Evolutionary conservation across 1,140 invertebrate genomes (phyloP), one percentile per base, ranked within the genome.

Genomic region (Caenorhabditis briggsae): DNA sequence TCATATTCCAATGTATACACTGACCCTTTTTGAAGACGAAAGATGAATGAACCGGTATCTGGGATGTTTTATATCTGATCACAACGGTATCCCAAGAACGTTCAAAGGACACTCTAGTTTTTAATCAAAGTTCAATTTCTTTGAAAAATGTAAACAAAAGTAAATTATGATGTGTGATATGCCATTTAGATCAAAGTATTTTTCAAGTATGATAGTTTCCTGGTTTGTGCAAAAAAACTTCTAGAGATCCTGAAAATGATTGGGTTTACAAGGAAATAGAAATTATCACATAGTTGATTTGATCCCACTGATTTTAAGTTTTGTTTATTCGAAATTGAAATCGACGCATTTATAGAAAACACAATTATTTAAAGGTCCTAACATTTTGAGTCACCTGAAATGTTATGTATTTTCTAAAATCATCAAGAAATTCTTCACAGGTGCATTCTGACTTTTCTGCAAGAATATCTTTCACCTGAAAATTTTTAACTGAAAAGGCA

Each of bases 41-140:
- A 70, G 41, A 48, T 78, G 59, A 78, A 41, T 50, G 43, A 78
- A 78, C 43, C 46, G 33, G 46, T 78, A 78, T 78, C 25, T 23
- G 18, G 14, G 20, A 46, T 53, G 23, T 20, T 7, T 61, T 20
- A 23, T 61, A 61, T 61, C 23, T 61, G 20, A 25, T 61, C 59
- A 12, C 23, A 33, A 61, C 11, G 25, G 23, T 61, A 12, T 11
- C 9, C 46, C 9, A 53, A 78, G 70, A 78, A 78, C 70, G n/a
- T 78, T 23, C 70, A 78, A 78, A 78, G 70, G 46, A 41, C 70
- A 48, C 43, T 78, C 7, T 50, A 20, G 25, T 50, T 14, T 78
- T 78, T n/a, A 78, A 78, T 11, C 70, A 78, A 78, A 78, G 70
- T 50, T 50, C 46, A 20, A 41, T 70, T n/a, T 16, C 6, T 20